Evolutionary conservation across 2,113 vertebrate genomes (phyloP).

Genomic region (Semnornis frantzii): DNA sequence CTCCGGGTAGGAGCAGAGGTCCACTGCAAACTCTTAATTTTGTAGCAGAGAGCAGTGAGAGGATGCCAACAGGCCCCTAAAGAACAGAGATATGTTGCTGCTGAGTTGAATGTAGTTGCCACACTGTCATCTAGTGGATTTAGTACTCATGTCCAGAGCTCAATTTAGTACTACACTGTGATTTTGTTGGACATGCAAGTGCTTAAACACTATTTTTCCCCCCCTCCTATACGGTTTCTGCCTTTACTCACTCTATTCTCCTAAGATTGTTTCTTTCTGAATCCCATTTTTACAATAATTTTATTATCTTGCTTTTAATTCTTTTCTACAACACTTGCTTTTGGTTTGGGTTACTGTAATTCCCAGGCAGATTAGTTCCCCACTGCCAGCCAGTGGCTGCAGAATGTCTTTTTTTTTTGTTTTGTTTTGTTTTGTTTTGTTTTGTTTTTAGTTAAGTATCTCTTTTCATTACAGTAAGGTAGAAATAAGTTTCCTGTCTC

Average conservation of each 20-base stretch:
- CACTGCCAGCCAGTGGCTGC: not conserved
- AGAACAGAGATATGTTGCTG: not conserved
- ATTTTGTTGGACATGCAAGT: not conserved
- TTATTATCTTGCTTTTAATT: not conserved
- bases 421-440: not conserved
- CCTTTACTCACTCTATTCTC: not conserved
- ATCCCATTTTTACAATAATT: not conserved
- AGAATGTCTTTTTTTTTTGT: not conserved
- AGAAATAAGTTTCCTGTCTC: not conserved
- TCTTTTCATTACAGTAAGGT: not conserved
- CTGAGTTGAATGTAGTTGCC: not conserved
- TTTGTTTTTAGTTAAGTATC: not conserved
- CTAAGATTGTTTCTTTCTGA: not conserved
- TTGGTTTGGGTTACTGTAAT: not conserved
- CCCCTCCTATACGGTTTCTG: not conserved
- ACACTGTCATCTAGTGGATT: conserved; percentile 66
- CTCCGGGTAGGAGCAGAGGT: not conserved
- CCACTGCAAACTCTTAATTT: not conserved
- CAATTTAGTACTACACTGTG: not conserved
- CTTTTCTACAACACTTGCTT: not conserved
- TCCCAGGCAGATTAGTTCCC: not conserved
- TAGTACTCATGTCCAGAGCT: not conserved
- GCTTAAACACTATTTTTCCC: not conserved
- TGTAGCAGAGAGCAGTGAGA: not conserved
- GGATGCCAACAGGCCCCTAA: not conserved